Evolutionary conservation across 2,797 vertebrate species (phyloP), one percentile per base, ranked within the genome.

Genomic region (Sciurus carolinensis): DNA sequence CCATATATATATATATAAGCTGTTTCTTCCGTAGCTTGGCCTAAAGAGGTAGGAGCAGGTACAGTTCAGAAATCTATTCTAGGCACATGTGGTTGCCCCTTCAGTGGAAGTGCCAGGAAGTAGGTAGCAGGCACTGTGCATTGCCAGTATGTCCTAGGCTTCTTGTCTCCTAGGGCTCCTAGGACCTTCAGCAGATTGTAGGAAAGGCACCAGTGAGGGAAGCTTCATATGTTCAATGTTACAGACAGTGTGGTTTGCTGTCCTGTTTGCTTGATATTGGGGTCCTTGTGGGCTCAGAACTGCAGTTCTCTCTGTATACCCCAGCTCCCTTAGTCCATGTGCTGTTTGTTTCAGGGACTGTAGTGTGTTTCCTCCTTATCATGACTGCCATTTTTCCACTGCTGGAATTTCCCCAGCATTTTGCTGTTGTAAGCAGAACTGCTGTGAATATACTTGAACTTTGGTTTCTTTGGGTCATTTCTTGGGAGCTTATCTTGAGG

Each of bases 401-500:
- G 75, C 62, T 69, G 14, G 67, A 13, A 14, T 47, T 47, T 42
- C 12, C 42, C 36, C 9, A 22, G 42, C 30, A 72, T 50, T 94
- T 52, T 66, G 79, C 79, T 91, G 15, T 62, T 22, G 66, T 90
- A 80, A 92, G 88, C 88, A 89, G 73, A 83, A 64, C 90, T 94
- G 33, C 54, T 50, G 33, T 14, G 12, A 77, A 84, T 36, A 7
- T 30, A 76, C 66, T 93, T 98, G 97, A 64, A 97, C 97, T 97
- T 97, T 97, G 97, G 13, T 80, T 95, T 96, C 85, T 91, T 69
- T n/a, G 77, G 73, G 33, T 66, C 50, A 44, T 88, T 92, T 95
- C 91, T 87, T 82, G 50, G 57, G 2, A 72, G 36, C 59, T 96
- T 96, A 98, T 96, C 97, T 95, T 66, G 50, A 86, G 82, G 79